Base-by-base conservation (phyloP, 2,888 invertebrate genomes). In the Amphimallon solstitiale region DNA sequence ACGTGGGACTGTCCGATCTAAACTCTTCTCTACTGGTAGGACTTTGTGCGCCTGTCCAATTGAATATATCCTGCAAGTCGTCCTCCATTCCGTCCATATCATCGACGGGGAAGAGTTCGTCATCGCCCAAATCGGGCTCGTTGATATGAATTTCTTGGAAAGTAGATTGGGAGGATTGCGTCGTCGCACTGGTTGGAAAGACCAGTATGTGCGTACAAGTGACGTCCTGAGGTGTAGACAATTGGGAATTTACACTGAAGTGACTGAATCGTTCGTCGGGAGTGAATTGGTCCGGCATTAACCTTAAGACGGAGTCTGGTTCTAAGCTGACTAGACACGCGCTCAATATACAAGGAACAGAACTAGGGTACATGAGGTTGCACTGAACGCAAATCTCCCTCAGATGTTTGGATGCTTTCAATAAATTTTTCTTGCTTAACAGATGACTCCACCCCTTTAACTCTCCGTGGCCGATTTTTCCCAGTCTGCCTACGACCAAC, bases 311-410 rank as follows among this genome's bases (percentile, higher is more conserved):
- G 19, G 89, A 86, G 66, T 82, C 81, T 1, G 81, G 80, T 83
- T 98, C 98, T 67, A 97, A 87, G 70, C 97, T 97, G 46, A 98
- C 96, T 63, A 99, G 88, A 83, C 99, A 99, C n/a, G 98, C 99
- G 72, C 97, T 97, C 72, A 98, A 86, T 73, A 99, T 94, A 81
- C 94, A 92, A 0, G 98, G 98, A 71, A 90, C 91, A 70, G 92
- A 92, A 69, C 87, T 86, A 10, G 93, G 92, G 82, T 92, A 92
- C 83, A 95, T 87, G 70, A 93, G 86, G 61, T 89, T 87, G 84
- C 98, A 98, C 83, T 93, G 92, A 76, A 89, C 89, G 84, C 98
- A 98, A 77, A 95, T 89, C 76, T 97, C 96, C 78, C 94, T 93
- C 74, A 98, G 85, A 79, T 92, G 91, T 77, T 91, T 91, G 65